phyloP scores from a whole-genome alignment of 2,797 vertebrate species.

The Bradypodion pumilum region DNA sequence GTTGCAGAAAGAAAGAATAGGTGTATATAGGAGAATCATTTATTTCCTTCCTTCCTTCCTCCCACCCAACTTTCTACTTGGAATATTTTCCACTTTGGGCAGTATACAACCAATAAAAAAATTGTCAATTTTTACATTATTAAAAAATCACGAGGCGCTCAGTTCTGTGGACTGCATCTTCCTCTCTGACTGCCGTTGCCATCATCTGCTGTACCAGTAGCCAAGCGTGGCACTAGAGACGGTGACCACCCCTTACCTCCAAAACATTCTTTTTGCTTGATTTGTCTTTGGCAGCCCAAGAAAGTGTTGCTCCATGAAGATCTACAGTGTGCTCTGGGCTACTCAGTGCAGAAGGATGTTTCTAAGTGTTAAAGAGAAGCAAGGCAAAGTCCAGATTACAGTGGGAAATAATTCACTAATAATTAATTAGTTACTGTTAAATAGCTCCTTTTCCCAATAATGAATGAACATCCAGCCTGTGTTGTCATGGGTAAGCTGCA shows the following conservation, averaged over 20 bases:
- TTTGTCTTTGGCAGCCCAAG: conserved; percentile 88
- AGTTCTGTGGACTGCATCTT: not conserved
- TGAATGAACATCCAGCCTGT: not conserved
- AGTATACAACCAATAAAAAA: too few species aligned
- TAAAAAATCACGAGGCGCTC: not conserved
- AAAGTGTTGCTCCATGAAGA: conserved; percentile 81
- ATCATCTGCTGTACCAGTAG: not conserved
- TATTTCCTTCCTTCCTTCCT: too few species aligned
- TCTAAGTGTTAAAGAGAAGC: conserved; percentile 63
- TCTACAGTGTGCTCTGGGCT: conserved; percentile 87
- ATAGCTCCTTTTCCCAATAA: not conserved
- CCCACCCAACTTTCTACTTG: too few species aligned
- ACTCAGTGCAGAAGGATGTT: conserved; percentile 82
- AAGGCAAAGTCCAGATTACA: not conserved
- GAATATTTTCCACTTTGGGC: too few species aligned
- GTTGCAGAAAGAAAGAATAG: not conserved
- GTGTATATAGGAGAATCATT: not conserved
- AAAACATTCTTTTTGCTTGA: conserved; percentile 94
- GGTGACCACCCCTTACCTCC: conserved; percentile 78
- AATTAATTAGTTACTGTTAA: not conserved
- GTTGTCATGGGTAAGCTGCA: too few species aligned
- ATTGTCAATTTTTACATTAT: too few species aligned
- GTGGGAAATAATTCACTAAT: not conserved
- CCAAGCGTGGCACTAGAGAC: not conserved
- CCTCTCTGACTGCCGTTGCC: not conserved